These are phyloP conservation scores for Perca flavescens DNA, from an alignment of 2,113 vertebrate species.

Conservation along the genomic window DNA sequence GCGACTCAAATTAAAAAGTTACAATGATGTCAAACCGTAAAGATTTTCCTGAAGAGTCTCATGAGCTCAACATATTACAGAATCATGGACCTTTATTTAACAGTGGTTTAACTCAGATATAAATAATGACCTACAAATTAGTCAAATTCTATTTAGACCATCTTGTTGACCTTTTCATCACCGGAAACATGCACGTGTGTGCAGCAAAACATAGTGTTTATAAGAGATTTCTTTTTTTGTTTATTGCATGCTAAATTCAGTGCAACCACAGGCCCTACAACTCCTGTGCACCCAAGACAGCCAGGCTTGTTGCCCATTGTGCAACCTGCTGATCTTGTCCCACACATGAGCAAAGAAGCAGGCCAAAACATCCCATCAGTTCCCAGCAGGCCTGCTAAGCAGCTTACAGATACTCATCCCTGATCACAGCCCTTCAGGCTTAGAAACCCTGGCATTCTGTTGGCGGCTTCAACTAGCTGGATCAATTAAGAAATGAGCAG, in stretches of 20 bases:
- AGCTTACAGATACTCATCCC: constrained; percentile 82
- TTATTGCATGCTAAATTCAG: not conserved
- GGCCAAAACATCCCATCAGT: constrained; percentile 65
- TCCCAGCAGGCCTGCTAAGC: constrained; percentile 78
- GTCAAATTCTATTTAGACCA: not conserved
- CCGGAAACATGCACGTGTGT: not conserved
- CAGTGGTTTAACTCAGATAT: not conserved
- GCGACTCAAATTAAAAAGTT: not conserved
- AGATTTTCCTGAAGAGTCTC: not conserved
- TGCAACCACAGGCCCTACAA: not conserved
- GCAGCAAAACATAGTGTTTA: not conserved
- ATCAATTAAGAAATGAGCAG: constrained; percentile 81
- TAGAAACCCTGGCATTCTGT: constrained; percentile 70
- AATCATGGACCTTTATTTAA: not conserved
- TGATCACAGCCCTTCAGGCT: constrained; percentile 76
- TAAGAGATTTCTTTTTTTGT: not conserved
- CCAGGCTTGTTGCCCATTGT: constrained; percentile 9
- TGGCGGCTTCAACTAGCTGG: constrained; percentile 66
- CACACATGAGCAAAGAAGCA: constrained; percentile 53
- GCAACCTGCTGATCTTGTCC: constrained; percentile 56
- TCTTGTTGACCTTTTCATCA: not conserved
- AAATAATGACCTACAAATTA: not conserved
- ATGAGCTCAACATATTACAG: not conserved
- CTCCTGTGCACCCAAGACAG: not conserved
- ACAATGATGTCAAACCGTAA: not conserved